Evolutionary conservation across 2,113 vertebrate species (phyloP).

Genomic region (Osmerus mordax): DNA sequence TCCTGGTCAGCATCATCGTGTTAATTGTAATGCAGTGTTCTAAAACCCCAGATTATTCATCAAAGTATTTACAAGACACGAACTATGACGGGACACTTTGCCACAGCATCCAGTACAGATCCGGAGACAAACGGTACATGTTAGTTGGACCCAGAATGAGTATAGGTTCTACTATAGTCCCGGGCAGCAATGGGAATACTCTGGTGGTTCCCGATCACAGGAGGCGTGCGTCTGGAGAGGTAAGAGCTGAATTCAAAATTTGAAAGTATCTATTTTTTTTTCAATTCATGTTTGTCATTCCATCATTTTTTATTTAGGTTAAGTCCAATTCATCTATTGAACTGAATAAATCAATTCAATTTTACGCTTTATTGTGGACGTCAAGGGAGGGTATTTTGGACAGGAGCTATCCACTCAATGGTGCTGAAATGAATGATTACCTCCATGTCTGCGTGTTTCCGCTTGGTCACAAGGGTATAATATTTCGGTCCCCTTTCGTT

Average conservation of each 20-base stretch:
- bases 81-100: conserved; percentile 65
- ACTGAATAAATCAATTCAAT: no score
- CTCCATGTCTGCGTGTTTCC: no score
- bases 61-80: conserved; percentile 55
- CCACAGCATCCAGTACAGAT: conserved; percentile 68
- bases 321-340: not conserved
- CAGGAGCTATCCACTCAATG: no score
- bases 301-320: not conserved
- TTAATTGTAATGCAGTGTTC: conserved; percentile 63
- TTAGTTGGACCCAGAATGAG: conserved; percentile 70
- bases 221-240: conserved; percentile 42
- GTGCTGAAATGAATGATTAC: no score
- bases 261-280: not conserved
- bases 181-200: conserved; percentile 64
- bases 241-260: conserved; percentile 28
- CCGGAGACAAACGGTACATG: conserved; percentile 68
- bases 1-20: conserved; percentile 55
- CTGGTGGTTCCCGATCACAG: conserved; percentile 54
- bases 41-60: conserved; percentile 43
- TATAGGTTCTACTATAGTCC: conserved; percentile 62
- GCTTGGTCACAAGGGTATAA: no score
- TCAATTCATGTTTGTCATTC: conserved; percentile 55
- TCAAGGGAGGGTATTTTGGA: no score
- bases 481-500: no score
- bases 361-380: no score